Evolutionary conservation across 1,140 invertebrate genomes (phyloP), one percentile per base, ranked within the genome.

Genomic region (Leucophenga varia): DNA sequence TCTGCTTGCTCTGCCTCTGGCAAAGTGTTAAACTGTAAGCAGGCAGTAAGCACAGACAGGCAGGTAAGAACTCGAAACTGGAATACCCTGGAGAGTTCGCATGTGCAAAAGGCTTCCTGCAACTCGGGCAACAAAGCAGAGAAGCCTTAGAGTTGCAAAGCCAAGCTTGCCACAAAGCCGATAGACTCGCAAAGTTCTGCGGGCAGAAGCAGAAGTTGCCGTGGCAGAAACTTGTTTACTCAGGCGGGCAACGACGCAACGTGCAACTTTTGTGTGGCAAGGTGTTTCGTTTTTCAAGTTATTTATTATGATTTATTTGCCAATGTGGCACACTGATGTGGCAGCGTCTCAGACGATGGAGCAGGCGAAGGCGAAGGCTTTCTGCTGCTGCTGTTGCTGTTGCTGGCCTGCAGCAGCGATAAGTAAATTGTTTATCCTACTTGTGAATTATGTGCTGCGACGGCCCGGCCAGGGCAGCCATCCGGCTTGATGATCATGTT

Each of bases 291-390:
- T n/a, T n/a, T n/a, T n/a, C 64, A 67, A 67, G 64, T 67, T 67
- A 67, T 67, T 67, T 67, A 67, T 67, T 67, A 67, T 67, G 64
- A 67, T 67, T 67, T 67, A 67, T 67, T 67, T 67, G 64, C 64
- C 25, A 68, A 68, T 68, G 64, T 68, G 60, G 59, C 45, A 45
- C 60, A 50, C 55, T 64, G 25, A n/a, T 63, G 59, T 63, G 55
- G 59, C 63, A 57, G 43, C n/a, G n/a, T n/a, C 14, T 21, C n/a
- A n/a, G n/a, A n/a, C n/a, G n/a, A n/a, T n/a, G n/a, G n/a, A n/a
- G n/a, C n/a, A n/a, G n/a, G n/a, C n/a, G n/a, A n/a, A n/a, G 28
- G n/a, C n/a, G n/a, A n/a, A n/a, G n/a, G n/a, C n/a, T n/a, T n/a
- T 49, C 45, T 18, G 14, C 22, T 8, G 47, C 32, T 18, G 37